These are phyloP conservation scores for Ailurus styani DNA, from an alignment of 2,113 vertebrate species.

Conservation along the genomic window DNA sequence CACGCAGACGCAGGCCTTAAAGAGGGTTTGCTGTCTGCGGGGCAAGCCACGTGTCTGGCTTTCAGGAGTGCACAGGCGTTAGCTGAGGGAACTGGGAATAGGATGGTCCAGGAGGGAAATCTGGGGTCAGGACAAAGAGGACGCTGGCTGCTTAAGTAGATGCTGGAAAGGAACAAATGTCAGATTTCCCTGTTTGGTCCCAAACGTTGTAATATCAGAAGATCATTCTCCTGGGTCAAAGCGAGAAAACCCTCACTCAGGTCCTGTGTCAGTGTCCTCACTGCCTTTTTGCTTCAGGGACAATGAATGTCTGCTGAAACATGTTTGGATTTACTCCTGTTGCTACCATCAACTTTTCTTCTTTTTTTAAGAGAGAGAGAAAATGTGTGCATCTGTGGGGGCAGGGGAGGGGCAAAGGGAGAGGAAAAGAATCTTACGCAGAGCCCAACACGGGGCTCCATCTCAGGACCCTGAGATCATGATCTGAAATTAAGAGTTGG, in stretches of 20 bases:
- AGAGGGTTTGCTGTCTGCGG: not conserved
- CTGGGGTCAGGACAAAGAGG: not conserved
- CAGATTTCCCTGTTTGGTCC: not conserved
- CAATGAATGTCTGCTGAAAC: not conserved
- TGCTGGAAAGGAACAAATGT: not conserved
- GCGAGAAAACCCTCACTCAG: not conserved
- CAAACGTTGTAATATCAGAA: not conserved
- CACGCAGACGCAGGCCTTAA: too few relatives aligned
- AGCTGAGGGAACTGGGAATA: not conserved
- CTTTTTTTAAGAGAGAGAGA: not conserved
- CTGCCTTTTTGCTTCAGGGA: not conserved
- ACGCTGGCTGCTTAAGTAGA: accelerated
- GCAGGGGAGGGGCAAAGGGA: not conserved
- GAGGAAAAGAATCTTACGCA: too few relatives aligned
- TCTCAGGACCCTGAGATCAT: not conserved
- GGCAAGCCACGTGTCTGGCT: not conserved
- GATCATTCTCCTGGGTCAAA: not conserved
- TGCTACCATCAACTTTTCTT: not conserved
- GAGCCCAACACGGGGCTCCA: not conserved
- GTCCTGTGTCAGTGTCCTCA: not conserved
- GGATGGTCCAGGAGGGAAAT: not conserved
- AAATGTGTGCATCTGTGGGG: not conserved
- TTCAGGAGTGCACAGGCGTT: not conserved
- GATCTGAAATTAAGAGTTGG: not conserved
- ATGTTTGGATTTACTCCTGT: not conserved